These are phyloP conservation scores for Microcebus tavaratra DNA, from an alignment of 2,113 vertebrate species.

Conservation along the genomic window DNA sequence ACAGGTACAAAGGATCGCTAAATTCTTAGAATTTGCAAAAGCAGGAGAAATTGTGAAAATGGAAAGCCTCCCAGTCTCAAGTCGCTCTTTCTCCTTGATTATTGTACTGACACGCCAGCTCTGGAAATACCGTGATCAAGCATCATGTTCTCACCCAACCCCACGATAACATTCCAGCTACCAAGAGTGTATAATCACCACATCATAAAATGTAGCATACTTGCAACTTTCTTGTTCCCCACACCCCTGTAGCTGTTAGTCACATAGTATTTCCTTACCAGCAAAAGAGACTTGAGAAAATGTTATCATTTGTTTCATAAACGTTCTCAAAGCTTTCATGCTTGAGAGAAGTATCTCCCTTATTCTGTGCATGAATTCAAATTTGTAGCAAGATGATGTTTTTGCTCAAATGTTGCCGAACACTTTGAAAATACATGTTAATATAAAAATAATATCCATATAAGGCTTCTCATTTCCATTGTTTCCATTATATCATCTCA, in stretches of 20 bases:
- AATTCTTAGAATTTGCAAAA: conserved; percentile 59
- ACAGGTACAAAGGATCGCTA: conserved; percentile 1
- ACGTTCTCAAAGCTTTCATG: not conserved
- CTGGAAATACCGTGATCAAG: conserved; percentile 28
- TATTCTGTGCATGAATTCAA: not conserved
- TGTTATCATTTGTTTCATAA: conserved; percentile 14
- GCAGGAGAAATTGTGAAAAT: conserved; percentile 5
- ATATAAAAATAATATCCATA: not conserved
- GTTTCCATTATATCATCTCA: not conserved
- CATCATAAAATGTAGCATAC: not conserved
- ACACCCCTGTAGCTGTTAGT: not conserved
- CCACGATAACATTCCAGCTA: not conserved
- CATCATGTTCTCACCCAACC: conserved; percentile 59
- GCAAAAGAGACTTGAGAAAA: conserved; percentile 9
- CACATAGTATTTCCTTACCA: not conserved
- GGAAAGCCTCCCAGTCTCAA: conserved; percentile 15
- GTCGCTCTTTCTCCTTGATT: conserved; percentile 24
- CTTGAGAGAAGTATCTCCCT: not conserved
- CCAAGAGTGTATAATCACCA: not conserved
- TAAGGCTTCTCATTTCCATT: not conserved
- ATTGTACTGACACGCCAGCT: not conserved
- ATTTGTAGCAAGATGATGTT: not conserved
- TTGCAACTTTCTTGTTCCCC: not conserved
- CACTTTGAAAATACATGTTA: not conserved
- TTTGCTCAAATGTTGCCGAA: not conserved